phyloP scores from a whole-genome alignment of 2,888 invertebrate genomes.

The Caenorhabditis doughertyi region DNA sequence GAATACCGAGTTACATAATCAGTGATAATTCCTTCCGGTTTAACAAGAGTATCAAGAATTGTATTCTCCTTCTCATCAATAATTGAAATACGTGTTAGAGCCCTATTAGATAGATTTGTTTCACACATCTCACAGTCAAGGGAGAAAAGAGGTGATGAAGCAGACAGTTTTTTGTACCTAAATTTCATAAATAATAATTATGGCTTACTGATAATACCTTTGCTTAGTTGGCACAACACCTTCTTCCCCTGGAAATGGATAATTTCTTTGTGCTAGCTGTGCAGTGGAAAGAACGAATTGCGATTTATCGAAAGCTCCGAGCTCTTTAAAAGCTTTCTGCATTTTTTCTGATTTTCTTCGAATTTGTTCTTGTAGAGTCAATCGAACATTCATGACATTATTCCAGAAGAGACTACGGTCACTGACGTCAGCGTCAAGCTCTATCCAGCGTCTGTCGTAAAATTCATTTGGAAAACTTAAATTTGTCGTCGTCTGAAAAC shows the following conservation, averaged over 20 bases:
- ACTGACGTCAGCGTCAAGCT: conserved; percentile 53
- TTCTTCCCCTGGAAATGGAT: conserved; percentile 67
- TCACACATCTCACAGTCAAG: conserved; percentile 85
- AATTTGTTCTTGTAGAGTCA: conserved; percentile 71
- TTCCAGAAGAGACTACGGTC: conserved; percentile 75
- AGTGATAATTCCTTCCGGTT: conserved; percentile 80
- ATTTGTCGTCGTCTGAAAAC: conserved; percentile 68
- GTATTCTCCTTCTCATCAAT: conserved; percentile 83
- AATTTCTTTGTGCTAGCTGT: conserved; percentile 68
- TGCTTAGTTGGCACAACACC: conserved; percentile 55
- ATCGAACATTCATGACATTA: conserved; percentile 67
- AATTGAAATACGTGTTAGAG: conserved; percentile 84
- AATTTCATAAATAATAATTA: background rate
- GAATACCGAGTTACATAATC: conserved; percentile 84
- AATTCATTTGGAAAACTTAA: conserved; percentile 70
- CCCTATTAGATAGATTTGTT: conserved; percentile 80
- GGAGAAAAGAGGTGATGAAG: conserved; percentile 84
- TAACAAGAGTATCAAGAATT: conserved; percentile 84
- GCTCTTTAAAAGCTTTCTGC: conserved; percentile 11
- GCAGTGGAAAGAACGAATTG: conserved; percentile 55
- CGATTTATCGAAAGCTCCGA: conserved; percentile 18
- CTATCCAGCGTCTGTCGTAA: conserved; percentile 72
- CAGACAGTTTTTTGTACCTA: conserved; percentile 72
- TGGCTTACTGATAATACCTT: conserved; percentile 9
- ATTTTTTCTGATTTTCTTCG: conserved; percentile 31